Percentiles rank a stretch among this genome's conserved stretches.
Conservation (phyloP, 2,888 invertebrate genomes). For the Ichneumoninae sp. region DNA sequence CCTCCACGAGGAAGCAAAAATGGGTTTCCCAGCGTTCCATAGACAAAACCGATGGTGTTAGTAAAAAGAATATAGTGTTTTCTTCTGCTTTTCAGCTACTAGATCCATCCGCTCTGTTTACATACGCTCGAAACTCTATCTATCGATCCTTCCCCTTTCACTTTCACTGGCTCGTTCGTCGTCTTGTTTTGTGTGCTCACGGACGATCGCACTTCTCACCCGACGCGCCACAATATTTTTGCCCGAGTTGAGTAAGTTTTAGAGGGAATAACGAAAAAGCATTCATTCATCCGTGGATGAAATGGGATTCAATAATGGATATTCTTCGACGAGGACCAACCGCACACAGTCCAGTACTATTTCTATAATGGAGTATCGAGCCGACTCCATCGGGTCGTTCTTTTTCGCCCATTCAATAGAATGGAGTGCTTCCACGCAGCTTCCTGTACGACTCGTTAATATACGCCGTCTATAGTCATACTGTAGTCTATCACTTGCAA, state of each 20-base stretch:
- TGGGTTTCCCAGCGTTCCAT: not conserved
- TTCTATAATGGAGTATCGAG: constrained; percentile 9
- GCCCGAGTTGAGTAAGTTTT: constrained; percentile 1
- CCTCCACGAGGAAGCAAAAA: too few species aligned
- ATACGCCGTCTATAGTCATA: not conserved
- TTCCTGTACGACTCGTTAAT: not conserved
- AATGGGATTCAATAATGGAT: constrained; percentile 11
- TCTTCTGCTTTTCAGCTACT: not conserved
- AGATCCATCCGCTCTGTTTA: not conserved
- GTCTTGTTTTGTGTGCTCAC: not conserved
- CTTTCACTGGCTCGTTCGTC: constrained; percentile 1
- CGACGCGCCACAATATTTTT: not conserved
- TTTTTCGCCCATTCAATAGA: constrained; percentile 14
- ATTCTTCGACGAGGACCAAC: constrained; percentile 15
- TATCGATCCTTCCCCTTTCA: not conserved
- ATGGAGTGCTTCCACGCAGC: constrained; percentile 12
- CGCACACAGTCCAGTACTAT: not conserved
- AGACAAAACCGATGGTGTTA: not conserved
- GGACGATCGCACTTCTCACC: not conserved
- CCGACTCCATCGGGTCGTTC: not conserved
- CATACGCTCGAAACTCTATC: not conserved
- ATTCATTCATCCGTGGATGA: not conserved
- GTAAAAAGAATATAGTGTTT: not conserved
- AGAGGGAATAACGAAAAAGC: not conserved
- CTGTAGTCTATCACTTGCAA: not conserved